phyloP scores from a whole-genome alignment of 2,113 vertebrate species.

The Dasyprocta punctata region DNA sequence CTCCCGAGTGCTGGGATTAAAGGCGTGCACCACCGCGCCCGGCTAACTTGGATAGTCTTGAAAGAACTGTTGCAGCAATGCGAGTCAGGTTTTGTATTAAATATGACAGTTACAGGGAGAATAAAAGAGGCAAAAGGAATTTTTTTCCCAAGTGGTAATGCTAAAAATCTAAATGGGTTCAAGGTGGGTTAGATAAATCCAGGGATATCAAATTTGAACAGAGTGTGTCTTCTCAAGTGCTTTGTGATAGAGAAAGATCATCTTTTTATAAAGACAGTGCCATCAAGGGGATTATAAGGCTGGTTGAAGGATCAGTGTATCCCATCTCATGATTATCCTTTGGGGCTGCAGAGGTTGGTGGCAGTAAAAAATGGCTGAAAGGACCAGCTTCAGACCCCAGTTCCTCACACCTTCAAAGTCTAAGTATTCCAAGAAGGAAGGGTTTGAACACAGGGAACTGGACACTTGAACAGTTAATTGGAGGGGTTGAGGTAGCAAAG shows the following conservation, averaged over 20 bases:
- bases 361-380: not conserved
- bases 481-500: not conserved
- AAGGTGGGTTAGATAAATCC: not conserved
- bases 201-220: slow-evolving; percentile 23
- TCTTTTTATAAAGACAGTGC: not conserved
- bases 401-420: not conserved
- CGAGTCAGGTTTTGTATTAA: slow-evolving; percentile 63
- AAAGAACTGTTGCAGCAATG: slow-evolving; percentile 50
- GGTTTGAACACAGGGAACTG: not conserved
- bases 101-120: slow-evolving; percentile 55
- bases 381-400: not conserved
- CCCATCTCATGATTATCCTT: not conserved
- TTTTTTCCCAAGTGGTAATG: slow-evolving; percentile 28
- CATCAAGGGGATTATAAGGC: not conserved
- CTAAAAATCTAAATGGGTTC: slow-evolving; percentile 36
- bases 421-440: not conserved
- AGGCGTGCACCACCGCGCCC: too few species aligned
- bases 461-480: not conserved
- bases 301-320: not conserved
- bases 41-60: slow-evolving; percentile 50
- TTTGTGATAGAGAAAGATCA: not conserved
- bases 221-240: slow-evolving; percentile 4
- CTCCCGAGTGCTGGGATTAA: too few species aligned
- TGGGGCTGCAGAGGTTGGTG: not conserved
- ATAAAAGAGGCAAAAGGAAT: slow-evolving; percentile 44